Conservation (phyloP, 2,888 invertebrate genomes). For the Xestobium rufovillosum region DNA sequence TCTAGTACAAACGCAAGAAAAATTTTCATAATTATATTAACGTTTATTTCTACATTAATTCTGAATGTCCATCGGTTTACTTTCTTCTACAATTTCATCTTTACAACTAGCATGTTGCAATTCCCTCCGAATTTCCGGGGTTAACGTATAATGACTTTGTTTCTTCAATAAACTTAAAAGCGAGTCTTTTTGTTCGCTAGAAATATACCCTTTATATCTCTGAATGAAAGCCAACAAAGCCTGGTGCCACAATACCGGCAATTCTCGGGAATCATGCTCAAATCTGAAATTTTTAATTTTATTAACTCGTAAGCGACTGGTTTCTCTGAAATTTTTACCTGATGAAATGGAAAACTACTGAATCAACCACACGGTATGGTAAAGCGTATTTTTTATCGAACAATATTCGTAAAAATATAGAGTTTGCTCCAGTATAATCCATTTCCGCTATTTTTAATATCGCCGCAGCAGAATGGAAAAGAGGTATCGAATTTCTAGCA, state of each 20-base stretch:
- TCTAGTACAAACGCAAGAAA: no score
- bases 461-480: slow-evolving; percentile 91
- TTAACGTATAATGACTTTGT: slow-evolving; percentile 65
- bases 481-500: slow-evolving; percentile 85
- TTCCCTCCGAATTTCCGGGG: slow-evolving; percentile 80
- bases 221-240: slow-evolving; percentile 88
- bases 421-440: slow-evolving; percentile 94
- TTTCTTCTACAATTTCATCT: no score
- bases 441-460: slow-evolving; percentile 94
- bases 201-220: slow-evolving; percentile 91
- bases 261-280: slow-evolving; percentile 67
- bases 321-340: slow-evolving; percentile 53
- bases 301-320: slow-evolving; percentile 11
- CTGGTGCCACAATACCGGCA: slow-evolving; percentile 98
- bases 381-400: slow-evolving; percentile 97
- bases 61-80: no score
- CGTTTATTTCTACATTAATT: no score
- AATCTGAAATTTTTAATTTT: slow-evolving; percentile 53
- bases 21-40: no score
- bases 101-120: slow-evolving; percentile 75
- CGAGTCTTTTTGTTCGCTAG: slow-evolving; percentile 84
- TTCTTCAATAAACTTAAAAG: slow-evolving; percentile 69
- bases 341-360: slow-evolving; percentile 88
- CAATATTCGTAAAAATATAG: slow-evolving; percentile 87
- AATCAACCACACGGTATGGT: slow-evolving; percentile 91